Base-by-base conservation (phyloP, 1,140 invertebrate species). In the Drosophila bipectinata region DNA sequence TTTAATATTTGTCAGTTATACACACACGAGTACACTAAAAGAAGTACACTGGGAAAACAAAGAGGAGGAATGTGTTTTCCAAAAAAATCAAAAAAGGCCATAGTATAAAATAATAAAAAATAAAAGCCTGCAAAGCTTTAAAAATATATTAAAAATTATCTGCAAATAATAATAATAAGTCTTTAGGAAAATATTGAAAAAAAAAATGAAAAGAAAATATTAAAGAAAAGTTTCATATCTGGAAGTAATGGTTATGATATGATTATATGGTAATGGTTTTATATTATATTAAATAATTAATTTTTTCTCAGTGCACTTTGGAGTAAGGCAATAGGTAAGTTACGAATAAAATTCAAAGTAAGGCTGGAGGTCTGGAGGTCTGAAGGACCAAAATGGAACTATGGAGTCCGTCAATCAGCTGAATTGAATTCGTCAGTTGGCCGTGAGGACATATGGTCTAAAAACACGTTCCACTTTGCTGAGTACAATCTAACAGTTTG, bases 1-100 rank as follows among this genome's bases (percentile, higher is more conserved):
- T 81, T 82, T 53, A 85, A 82, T 85, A 85, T 85, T 87, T 85
- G 66, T 52, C 64, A 72, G 51, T 45, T 1, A 18, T 18, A 18
- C 51, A 77, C 59, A 79, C 59, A 44, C 64, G 44, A 7, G 15
- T 2, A 14, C 41, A 44, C 41, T 44, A 2, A 30, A 10, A 6
- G 32, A 18, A 21, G 0, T 44, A 18, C 14, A 44, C 41, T 18
- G n/a, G 2, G 10, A 18, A 44, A 15, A 44, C 6, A 12, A 41
- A 21, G 21, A 21, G 21, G 2, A 3, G 21, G 21, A 21, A 21
- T 21, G 21, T 21, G 21, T 21, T 21, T 21, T 21, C 21, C 21
- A 21, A 21, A 21, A 21, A 41, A 41, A 14, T 10, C 10, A 37
- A 37, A 37, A 9, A 37, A 3, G 1, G 18, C 18, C 9, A 12